phyloP scores from a whole-genome alignment of 2,888 invertebrate species.

The Ctenicera cuprea region DNA sequence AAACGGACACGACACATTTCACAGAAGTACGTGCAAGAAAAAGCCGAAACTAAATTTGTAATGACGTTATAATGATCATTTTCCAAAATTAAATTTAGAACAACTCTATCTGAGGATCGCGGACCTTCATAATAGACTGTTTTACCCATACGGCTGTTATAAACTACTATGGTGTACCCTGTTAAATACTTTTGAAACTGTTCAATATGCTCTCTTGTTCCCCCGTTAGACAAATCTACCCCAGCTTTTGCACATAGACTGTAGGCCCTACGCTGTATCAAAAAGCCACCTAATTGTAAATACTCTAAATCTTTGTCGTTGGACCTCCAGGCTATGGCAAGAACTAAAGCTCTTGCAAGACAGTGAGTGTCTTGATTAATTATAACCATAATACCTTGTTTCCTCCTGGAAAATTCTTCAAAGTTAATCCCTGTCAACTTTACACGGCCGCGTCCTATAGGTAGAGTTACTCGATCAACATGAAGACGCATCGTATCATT shows the following conservation, averaged over 20 bases:
- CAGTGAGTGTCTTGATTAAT: not conserved
- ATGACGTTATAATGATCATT: constrained; percentile 28
- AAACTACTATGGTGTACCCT: too few relatives aligned
- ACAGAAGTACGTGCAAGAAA: not conserved
- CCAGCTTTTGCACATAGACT: not conserved
- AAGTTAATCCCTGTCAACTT: not conserved
- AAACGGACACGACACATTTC: not conserved
- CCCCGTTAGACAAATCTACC: constrained; percentile 2
- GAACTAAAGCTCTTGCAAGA: constrained; percentile 1
- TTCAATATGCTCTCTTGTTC: not conserved
- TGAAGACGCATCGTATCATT: not conserved
- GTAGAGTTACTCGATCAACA: not conserved
- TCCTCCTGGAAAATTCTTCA: constrained; percentile 4
- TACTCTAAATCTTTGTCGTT: not conserved
- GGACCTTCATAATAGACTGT: constrained; percentile 16
- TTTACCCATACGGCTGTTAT: constrained; percentile 4
- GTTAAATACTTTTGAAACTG: constrained; percentile 14
- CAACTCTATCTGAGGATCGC: not conserved
- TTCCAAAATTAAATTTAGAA: constrained; percentile 21
- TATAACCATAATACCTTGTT: not conserved
- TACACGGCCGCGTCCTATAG: not conserved
- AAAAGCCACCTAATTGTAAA: not conserved
- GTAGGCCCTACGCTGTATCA: not conserved
- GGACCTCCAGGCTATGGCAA: constrained; percentile 3
- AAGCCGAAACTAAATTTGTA: constrained; percentile 2